Conservation (phyloP, 2,888 invertebrate species). For the Lepidochrysops patricia region DNA sequence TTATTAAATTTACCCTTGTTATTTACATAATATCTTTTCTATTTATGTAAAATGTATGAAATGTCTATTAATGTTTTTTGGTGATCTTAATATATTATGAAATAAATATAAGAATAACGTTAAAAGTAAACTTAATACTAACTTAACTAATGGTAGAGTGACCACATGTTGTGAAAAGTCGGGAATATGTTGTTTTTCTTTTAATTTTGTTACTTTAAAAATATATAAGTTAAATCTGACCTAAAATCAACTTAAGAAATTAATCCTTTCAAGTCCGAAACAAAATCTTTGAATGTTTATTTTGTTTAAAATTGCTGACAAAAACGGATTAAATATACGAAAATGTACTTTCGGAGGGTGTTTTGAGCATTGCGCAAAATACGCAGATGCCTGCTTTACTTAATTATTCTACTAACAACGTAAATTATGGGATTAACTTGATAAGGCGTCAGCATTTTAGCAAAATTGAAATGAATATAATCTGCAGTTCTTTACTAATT, state of each 20-base stretch:
- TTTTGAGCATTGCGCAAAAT: not conserved
- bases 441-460: not conserved
- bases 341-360: not conserved
- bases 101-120: constrained; percentile 5
- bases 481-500: too few relatives aligned
- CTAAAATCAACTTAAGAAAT: too few relatives aligned
- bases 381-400: not conserved
- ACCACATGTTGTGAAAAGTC: not conserved
- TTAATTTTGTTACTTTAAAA: too few relatives aligned
- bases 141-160: constrained; percentile 12
- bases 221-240: too few relatives aligned
- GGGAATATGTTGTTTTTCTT: not conserved
- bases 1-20: not conserved
- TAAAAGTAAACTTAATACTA: not conserved
- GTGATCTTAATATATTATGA: not conserved
- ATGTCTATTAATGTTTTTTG: not conserved
- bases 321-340: not conserved
- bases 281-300: not conserved
- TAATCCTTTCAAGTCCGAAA: not conserved
- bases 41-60: not conserved
- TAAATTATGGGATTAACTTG: not conserved
- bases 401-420: not conserved
- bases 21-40: not conserved
- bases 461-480: not conserved
- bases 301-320: not conserved